Evolutionary conservation across 2,113 vertebrate genomes (phyloP).

Genomic region (Polyodon spathula): DNA sequence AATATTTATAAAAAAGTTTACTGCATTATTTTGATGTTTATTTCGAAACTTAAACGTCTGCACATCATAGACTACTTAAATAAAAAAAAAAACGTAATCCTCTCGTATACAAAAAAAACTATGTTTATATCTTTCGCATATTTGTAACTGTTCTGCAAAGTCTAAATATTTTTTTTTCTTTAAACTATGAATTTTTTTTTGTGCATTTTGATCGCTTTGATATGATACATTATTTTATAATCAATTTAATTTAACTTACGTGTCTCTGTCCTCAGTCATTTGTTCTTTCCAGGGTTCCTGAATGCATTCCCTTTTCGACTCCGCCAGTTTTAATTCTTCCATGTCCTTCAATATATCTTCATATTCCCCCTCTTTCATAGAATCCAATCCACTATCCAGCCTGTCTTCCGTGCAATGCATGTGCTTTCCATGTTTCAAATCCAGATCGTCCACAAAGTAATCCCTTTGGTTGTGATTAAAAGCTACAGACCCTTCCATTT

Average conservation of each 20-base stretch:
- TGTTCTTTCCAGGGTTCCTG: conserved; percentile 65
- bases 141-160: no score
- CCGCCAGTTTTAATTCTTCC: conserved; percentile 45
- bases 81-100: no score
- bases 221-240: conserved; percentile 23
- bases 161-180: no score
- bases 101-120: no score
- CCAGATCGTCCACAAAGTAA: conserved; percentile 52
- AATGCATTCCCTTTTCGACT: conserved; percentile 16
- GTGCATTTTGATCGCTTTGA: conserved; percentile 12
- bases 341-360: conserved; percentile 62
- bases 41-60: no score
- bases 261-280: conserved; percentile 83
- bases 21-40: no score
- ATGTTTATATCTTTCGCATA: no score
- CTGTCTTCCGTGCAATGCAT: conserved; percentile 58
- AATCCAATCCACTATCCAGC: conserved; percentile 85
- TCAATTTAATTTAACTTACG: conserved; percentile 62
- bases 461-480: conserved; percentile 39
- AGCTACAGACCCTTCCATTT: conserved; percentile 40
- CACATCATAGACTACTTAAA: no score
- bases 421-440: conserved; percentile 60
- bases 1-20: no score
- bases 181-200: no score
- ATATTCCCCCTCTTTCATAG: conserved; percentile 83